Evolutionary conservation across 2,797 vertebrate species (phyloP).

Genomic region (Glossophaga mutica): DNA sequence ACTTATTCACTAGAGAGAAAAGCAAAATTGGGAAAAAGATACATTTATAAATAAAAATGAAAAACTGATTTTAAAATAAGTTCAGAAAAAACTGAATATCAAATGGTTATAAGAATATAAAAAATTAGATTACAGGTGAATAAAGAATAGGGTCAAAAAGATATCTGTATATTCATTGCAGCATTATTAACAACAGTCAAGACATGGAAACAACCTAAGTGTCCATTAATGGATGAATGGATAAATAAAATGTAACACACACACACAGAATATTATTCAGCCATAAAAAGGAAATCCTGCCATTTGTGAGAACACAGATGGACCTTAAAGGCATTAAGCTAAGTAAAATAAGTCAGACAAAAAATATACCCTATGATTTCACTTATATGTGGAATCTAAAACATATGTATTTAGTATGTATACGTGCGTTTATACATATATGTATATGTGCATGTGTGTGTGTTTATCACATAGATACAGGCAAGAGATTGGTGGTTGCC

Average conservation of each 20-base stretch:
- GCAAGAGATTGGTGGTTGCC: background rate
- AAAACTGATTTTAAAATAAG: conserved; percentile 17
- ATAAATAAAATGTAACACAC: background rate
- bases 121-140: background rate
- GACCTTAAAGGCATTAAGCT: background rate
- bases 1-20: background rate
- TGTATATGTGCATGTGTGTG: background rate
- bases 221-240: background rate
- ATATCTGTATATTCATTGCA: background rate
- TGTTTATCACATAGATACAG: background rate
- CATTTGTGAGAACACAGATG: background rate
- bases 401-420: background rate
- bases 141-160: background rate
- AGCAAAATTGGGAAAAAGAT: background rate
- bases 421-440: background rate
- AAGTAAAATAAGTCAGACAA: background rate
- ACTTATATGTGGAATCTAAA: background rate
- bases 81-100: background rate
- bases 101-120: background rate
- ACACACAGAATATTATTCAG: background rate
- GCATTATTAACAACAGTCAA: background rate
- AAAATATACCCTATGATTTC: background rate
- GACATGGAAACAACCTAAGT: background rate
- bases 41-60: background rate
- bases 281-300: background rate